These are phyloP conservation scores for Tetramorium bicarinatum DNA, from an alignment of 2,888 invertebrate species.

Conservation along the genomic window DNA sequence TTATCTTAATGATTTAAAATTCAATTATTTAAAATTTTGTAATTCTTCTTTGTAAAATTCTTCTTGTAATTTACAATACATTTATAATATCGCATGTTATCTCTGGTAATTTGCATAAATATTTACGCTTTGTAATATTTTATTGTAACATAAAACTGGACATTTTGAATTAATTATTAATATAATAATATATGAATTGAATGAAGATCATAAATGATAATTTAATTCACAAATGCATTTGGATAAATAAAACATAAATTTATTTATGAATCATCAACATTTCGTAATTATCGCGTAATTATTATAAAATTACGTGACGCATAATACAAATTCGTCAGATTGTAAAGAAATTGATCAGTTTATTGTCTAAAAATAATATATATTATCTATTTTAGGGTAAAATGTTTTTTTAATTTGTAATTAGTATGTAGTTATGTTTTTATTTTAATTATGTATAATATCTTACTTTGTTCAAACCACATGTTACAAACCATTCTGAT, in stretches of 20 bases:
- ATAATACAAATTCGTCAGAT: neutral
- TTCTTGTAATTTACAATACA: neutral
- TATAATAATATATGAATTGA: conserved; percentile 8
- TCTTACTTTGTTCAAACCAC: neutral
- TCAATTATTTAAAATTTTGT: no score
- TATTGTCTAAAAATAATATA: neutral
- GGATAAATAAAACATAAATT: conserved; percentile 13
- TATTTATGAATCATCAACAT: conserved; percentile 7
- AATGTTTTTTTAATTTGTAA: neutral
- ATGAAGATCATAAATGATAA: conserved; percentile 10
- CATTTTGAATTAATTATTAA: conserved; percentile 22
- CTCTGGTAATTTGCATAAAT: neutral
- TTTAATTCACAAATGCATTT: neutral
- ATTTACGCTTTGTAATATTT: neutral
- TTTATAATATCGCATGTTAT: neutral
- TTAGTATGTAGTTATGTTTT: neutral
- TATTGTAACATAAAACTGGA: neutral
- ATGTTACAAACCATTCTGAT: neutral
- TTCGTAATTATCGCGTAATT: conserved; percentile 2
- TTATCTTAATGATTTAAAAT: no score
- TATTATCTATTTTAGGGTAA: neutral
- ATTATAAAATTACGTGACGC: neutral
- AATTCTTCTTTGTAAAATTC: neutral
- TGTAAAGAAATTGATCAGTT: neutral
- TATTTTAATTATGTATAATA: neutral